Conservation (phyloP, 2,797 vertebrate genomes). For the Manis pentadactyla region DNA sequence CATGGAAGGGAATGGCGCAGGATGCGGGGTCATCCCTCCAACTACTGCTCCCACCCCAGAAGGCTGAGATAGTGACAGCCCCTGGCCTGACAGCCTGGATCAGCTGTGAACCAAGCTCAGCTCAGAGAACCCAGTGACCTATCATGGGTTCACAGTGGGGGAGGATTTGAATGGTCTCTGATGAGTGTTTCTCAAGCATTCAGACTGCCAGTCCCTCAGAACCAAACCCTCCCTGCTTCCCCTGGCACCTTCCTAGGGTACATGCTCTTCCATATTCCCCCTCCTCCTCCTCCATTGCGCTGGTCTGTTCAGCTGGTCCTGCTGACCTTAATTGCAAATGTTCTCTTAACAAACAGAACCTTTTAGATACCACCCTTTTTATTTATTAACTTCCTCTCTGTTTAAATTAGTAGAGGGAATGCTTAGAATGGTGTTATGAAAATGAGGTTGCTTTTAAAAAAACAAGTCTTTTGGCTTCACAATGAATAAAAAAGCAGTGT, state of each 20-base stretch:
- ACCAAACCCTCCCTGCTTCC: background rate
- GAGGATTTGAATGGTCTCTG: background rate
- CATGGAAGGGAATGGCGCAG: background rate
- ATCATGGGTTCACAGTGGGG: background rate
- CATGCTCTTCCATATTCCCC: background rate
- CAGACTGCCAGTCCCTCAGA: background rate
- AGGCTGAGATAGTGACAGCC: background rate
- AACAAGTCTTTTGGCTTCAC: slow-evolving; percentile 68
- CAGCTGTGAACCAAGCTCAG: background rate
- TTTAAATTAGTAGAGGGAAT: slow-evolving; percentile 78
- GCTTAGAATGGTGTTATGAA: slow-evolving; percentile 65
- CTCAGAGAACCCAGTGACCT: background rate
- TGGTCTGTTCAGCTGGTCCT: background rate
- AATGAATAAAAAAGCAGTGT: slow-evolving; percentile 77
- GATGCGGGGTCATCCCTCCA: too few relatives aligned
- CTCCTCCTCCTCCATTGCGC: background rate
- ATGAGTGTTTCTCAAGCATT: background rate
- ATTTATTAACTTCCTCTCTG: slow-evolving; percentile 72
- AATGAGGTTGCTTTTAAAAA: slow-evolving; percentile 77
- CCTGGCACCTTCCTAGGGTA: rapidly evolving
- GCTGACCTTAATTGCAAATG: slow-evolving; percentile 15
- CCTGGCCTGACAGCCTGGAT: background rate
- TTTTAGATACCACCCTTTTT: slow-evolving; percentile 19
- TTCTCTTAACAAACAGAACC: slow-evolving; percentile 65
- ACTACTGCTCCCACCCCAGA: background rate